Evolutionary conservation across 2,888 invertebrate genomes (phyloP).

Genomic region (Saturnia japonica): DNA sequence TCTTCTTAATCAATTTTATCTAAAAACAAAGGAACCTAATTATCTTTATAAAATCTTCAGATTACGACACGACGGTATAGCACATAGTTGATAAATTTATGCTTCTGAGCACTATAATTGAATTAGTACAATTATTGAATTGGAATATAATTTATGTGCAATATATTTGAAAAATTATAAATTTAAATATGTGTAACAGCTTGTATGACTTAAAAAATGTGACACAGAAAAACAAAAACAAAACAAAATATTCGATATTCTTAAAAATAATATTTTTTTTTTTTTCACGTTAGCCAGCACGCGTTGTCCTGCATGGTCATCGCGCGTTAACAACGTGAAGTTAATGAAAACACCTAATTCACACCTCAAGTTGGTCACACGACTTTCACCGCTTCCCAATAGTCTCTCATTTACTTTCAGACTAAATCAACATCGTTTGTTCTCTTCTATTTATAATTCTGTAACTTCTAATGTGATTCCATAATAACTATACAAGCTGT

Average conservation of each 20-base stretch:
- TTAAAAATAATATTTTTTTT: too few species aligned
- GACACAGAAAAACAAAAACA: too few species aligned
- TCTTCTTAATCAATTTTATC: not conserved
- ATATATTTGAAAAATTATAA: too few species aligned
- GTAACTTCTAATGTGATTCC: not conserved
- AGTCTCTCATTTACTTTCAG: not conserved
- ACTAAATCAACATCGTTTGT: not conserved
- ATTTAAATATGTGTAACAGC: too few species aligned
- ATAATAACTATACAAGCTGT: not conserved
- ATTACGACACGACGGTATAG: not conserved
- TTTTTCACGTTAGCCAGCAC: too few species aligned
- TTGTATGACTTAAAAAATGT: too few species aligned
- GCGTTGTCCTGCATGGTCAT: too few species aligned
- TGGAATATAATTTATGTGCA: too few species aligned
- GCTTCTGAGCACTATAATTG: too few species aligned
- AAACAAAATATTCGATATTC: too few species aligned
- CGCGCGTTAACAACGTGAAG: constrained; percentile 24
- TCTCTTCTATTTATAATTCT: not conserved
- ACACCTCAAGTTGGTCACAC: not conserved
- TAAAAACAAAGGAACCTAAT: not conserved
- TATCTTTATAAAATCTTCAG: not conserved
- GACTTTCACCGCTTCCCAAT: constrained; percentile 4
- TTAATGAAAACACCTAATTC: constrained; percentile 12
- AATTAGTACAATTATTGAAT: too few species aligned
- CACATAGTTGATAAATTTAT: not conserved